Evolutionary conservation across 2,797 vertebrate species (phyloP), one percentile per base, ranked within the genome.

Genomic region (Pelobates cultripes): DNA sequence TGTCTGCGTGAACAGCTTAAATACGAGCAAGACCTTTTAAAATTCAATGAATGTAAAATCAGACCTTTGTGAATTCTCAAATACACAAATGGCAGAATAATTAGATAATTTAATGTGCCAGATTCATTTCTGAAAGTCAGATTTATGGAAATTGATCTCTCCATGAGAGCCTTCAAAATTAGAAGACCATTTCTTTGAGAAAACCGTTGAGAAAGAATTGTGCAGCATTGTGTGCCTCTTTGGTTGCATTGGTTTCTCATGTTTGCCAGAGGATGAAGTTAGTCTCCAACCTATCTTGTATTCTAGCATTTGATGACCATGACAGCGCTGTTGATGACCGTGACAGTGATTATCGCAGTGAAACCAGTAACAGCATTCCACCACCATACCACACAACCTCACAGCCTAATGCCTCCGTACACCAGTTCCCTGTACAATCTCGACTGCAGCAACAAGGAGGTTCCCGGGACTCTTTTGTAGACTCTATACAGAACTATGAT

Each of bases 321-420:
- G 98, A 99, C 90, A 99, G 97, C 70, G 96, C 96, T 0, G 95
- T 96, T 7, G 98, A 99, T 43, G 98, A 99, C 88, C 91, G 97
- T 79, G 98, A 99, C 86, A 99, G 98, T 3, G 98, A 99, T 92
- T 99, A 99, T 81, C 96, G 97, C 85, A 99, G 98, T 0, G 98
- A 99, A 91, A 97, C 97, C 0, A 98, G 98, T 88, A 97, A 90
- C 90, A 97, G 97, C 89, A 86, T 97, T 60, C 98, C 97, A 4
- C 96, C 96, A 0, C 96, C 94, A 0, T 98, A 94, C 90, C 96
- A 97, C 88, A 97, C 94, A 0, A 97, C 96, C 0, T 91, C 90
- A 7, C 98, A 99, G 89, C 97, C 98, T 86, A 98, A 97, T 15
- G 96, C 96, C 42, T 99, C 98, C 0, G 86, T 95, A 86, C 97